Base-by-base conservation (phyloP, 2,113 vertebrate genomes). In the Festucalex cinctus region DNA sequence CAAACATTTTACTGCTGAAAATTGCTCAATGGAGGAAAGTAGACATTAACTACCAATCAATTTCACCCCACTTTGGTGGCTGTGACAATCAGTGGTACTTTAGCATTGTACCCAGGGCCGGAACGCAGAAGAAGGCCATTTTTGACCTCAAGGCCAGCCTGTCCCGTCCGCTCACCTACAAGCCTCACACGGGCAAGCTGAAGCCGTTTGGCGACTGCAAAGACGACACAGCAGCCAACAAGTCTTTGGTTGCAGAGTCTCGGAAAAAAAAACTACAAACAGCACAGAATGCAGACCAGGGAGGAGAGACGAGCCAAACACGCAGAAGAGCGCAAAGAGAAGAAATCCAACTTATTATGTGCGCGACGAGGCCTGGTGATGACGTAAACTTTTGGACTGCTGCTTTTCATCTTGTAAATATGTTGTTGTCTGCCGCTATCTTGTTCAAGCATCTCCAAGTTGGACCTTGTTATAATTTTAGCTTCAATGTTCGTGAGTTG, bases 141-240 rank as follows among this genome's bases (percentile, higher is more conserved):
- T 99, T 99, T 87, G 94, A 99, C 76, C 92, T 98, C 71, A 92
- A 98, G 91, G 95, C 93, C 39, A 99, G 97, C 76, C 92, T 99
- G 72, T 92, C 95, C 5, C 93, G 92, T 51, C 94, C 95, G 0
- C 95, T 98, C 70, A 56, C 37, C 26, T 99, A 98, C 76, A 93
- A 95, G 79, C 97, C 97, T 22, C 95, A 98, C 46, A 94, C 88
- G 58, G 97, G 97, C 63, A 96, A 94, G 80, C 90, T 98, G 75
- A 97, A 95, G 83, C 92, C 93, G 0, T 96, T 95, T 83, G 93
- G 81, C 64, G 91, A 90, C 8, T 4, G 8, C 16, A 92, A 94
- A 73, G 94, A 96, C 87, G 94, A 94, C 62, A 10, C 19, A 0
- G 39, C 28, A 28, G 76, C 22, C 6, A 90, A 70, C 73, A 92